phyloP scores from a whole-genome alignment of 2,888 invertebrate species.

The Digitonthophagus gazella region DNA sequence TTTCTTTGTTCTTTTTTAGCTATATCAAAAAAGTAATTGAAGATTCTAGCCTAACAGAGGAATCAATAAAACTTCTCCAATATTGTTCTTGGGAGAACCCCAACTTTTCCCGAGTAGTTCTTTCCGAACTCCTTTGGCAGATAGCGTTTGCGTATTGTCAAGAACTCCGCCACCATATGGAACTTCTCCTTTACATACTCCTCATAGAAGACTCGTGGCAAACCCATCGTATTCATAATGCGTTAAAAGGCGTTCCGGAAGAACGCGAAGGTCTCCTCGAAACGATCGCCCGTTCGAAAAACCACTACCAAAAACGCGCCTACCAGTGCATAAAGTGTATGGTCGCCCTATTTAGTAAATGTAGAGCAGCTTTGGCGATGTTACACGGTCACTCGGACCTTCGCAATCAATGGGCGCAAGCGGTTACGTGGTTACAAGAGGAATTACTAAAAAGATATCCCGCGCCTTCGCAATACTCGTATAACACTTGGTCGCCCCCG shows the following conservation, averaged over 20 bases:
- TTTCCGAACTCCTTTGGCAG: constrained; percentile 91
- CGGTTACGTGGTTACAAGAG: constrained; percentile 93
- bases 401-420: constrained; percentile 82
- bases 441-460: constrained; percentile 80
- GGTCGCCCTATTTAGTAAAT: constrained; percentile 85
- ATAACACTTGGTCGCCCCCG: constrained; percentile 92
- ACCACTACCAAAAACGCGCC: constrained; percentile 93
- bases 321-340: constrained; percentile 97
- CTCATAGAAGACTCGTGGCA: constrained; percentile 96
- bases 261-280: constrained; percentile 91
- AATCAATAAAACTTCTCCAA: constrained; percentile 84
- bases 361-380: constrained; percentile 76
- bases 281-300: constrained; percentile 87
- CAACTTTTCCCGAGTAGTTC: constrained; percentile 83
- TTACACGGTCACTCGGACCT: constrained; percentile 75
- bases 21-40: constrained; percentile 95
- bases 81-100: constrained; percentile 98
- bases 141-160: constrained; percentile 88
- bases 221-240: constrained; percentile 89
- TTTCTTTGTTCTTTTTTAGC: constrained; percentile 48
- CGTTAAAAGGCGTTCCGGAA: constrained; percentile 83
- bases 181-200: constrained; percentile 81
- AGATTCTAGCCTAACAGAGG: constrained; percentile 89
- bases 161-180: constrained; percentile 89
- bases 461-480: constrained; percentile 71